Conservation (phyloP, 2,888 invertebrate species). For the Oxycera nigricornis region DNA sequence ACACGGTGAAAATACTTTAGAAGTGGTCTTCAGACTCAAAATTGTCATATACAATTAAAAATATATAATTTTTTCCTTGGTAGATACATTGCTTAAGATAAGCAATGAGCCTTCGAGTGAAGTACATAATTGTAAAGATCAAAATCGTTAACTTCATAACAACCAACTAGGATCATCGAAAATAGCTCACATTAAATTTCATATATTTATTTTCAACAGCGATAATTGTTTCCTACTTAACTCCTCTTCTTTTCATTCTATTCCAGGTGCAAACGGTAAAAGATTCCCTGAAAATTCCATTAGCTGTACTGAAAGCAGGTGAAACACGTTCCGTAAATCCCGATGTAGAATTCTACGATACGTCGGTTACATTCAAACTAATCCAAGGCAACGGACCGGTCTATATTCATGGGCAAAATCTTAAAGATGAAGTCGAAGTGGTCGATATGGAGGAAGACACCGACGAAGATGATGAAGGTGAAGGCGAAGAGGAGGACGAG, state of each 20-base stretch:
- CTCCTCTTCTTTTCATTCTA: no score
- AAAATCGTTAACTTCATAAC: no score
- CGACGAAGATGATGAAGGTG: conserved; percentile 75
- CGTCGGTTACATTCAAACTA: conserved; percentile 83
- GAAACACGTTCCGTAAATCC: conserved; percentile 77
- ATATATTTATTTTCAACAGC: not conserved
- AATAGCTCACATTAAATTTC: not conserved
- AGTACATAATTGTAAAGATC: no score
- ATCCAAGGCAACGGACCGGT: conserved; percentile 81
- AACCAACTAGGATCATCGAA: no score
- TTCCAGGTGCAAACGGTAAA: conserved; percentile 60
- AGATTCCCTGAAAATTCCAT: conserved; percentile 82
- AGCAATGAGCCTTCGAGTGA: no score
- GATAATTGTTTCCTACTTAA: no score
- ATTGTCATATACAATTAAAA: no score
- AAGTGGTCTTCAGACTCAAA: no score
- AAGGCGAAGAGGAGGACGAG: conserved; percentile 76
- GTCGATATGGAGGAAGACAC: conserved; percentile 83
- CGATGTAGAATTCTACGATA: conserved; percentile 86
- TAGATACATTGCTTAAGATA: no score
- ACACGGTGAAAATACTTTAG: no score
- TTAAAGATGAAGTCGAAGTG: conserved; percentile 83
- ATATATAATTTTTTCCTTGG: no score
- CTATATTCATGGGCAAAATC: conserved; percentile 83
- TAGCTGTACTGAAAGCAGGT: conserved; percentile 81